These are phyloP conservation scores for Papilio polyxenes DNA, from an alignment of 1,140 invertebrate species.

Conservation along the genomic window DNA sequence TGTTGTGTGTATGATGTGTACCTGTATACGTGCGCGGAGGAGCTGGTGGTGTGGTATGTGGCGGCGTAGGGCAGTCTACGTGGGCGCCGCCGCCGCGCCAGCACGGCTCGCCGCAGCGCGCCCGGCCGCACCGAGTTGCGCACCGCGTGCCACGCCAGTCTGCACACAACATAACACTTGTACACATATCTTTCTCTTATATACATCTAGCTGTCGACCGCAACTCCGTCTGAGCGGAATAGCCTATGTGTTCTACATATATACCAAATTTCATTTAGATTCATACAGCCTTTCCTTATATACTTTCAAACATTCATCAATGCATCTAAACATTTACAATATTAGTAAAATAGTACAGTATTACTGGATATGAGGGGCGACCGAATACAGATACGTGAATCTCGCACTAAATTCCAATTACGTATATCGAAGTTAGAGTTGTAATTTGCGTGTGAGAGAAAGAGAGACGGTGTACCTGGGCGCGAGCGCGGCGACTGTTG, in stretches of 20 bases:
- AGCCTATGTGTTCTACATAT: too few relatives aligned
- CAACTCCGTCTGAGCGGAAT: too few relatives aligned
- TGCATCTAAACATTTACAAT: too few relatives aligned
- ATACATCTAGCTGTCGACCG: too few relatives aligned
- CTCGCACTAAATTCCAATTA: too few relatives aligned
- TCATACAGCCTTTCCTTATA: too few relatives aligned
- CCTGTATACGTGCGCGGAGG: constrained; percentile 77
- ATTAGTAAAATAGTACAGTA: too few relatives aligned
- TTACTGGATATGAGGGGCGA: too few relatives aligned
- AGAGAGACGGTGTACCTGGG: constrained; percentile 86
- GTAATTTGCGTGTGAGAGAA: background rate
- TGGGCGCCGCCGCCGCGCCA: constrained; percentile 61
- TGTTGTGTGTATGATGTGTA: constrained; percentile 44
- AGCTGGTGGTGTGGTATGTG: constrained; percentile 74
- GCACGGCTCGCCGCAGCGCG: constrained; percentile 70
- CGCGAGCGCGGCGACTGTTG: constrained; percentile 88
- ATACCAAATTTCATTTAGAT: too few relatives aligned
- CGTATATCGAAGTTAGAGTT: background rate
- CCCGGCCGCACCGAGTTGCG: constrained; percentile 71
- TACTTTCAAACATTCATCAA: too few relatives aligned
- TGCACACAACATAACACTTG: constrained; percentile 39
- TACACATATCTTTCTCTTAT: too few relatives aligned
- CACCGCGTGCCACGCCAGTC: constrained; percentile 68
- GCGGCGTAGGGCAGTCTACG: constrained; percentile 74
- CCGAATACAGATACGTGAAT: too few relatives aligned